A percentile compares a stretch with the other conserved stretches of the same genome.
Conservation (phyloP, 2,888 invertebrate genomes). For the Ceratothoa steindachneri region DNA sequence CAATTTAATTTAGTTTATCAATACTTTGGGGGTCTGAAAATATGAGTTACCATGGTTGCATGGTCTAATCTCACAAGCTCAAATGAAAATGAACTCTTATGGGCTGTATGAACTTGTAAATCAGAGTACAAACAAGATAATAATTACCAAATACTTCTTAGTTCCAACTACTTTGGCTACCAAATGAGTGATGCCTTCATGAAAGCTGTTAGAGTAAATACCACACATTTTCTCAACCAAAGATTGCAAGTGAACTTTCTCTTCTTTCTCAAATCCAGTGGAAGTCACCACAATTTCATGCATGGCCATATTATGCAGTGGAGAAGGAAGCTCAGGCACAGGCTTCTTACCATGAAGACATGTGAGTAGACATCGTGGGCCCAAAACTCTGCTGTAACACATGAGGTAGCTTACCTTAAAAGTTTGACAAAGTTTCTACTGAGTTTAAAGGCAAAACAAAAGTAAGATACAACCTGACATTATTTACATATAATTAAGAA, state of each 20-base stretch:
- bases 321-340: slow-evolving; percentile 70
- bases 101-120: no score
- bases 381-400: slow-evolving; percentile 65
- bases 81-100: no score
- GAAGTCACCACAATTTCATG: slow-evolving; percentile 64
- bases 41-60: no score
- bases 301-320: slow-evolving; percentile 80
- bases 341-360: slow-evolving; percentile 68
- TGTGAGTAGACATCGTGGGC: slow-evolving; percentile 72
- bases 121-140: no score
- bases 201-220: slow-evolving; percentile 52
- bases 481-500: not conserved
- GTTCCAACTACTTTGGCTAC: slow-evolving; percentile 66
- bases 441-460: slow-evolving; percentile 22
- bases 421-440: not conserved
- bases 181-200: slow-evolving; percentile 68
- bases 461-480: not conserved
- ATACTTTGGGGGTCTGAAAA: no score
- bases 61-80: no score
- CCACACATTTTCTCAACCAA: slow-evolving; percentile 53
- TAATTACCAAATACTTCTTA: slow-evolving; percentile 44
- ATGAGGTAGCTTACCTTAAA: no score
- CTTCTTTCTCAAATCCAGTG: slow-evolving; percentile 55
- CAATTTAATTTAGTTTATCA: no score
- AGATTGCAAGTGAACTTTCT: slow-evolving; percentile 29